These are phyloP conservation scores for Trogon melanurus DNA, from an alignment of 2,113 vertebrate genomes.

Conservation along the genomic window DNA sequence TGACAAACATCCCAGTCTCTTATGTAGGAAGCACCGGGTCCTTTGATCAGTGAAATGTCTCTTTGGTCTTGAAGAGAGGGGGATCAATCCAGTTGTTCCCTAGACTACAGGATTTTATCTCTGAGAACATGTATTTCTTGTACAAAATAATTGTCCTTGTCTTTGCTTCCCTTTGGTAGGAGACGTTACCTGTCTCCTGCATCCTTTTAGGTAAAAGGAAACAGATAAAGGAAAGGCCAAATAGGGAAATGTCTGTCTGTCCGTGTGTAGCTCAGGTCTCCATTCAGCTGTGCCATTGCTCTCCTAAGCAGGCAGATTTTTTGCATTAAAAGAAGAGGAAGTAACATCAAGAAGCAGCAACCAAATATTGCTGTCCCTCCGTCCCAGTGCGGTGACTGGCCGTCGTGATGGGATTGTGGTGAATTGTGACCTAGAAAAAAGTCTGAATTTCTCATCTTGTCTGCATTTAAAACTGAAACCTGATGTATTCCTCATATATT, in stretches of 20 bases:
- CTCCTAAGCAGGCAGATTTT: neutral
- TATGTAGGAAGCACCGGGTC: neutral
- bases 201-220: neutral
- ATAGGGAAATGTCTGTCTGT: neutral
- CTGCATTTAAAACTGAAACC: neutral
- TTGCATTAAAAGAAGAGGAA: neutral
- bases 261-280: neutral
- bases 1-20: neutral
- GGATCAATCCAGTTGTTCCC: neutral
- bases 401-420: rapidly evolving
- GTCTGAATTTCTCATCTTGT: neutral
- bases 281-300: rapidly evolving
- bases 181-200: neutral
- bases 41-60: slow-evolving; percentile 15
- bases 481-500: neutral
- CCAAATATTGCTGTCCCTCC: neutral
- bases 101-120: neutral
- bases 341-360: neutral
- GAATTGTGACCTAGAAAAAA: neutral
- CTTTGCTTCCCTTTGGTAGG: neutral
- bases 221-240: neutral
- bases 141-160: neutral
- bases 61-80: neutral
- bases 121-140: neutral
- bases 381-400: neutral